Conservation (phyloP, 2,113 vertebrate species). For the Rhea americana region DNA sequence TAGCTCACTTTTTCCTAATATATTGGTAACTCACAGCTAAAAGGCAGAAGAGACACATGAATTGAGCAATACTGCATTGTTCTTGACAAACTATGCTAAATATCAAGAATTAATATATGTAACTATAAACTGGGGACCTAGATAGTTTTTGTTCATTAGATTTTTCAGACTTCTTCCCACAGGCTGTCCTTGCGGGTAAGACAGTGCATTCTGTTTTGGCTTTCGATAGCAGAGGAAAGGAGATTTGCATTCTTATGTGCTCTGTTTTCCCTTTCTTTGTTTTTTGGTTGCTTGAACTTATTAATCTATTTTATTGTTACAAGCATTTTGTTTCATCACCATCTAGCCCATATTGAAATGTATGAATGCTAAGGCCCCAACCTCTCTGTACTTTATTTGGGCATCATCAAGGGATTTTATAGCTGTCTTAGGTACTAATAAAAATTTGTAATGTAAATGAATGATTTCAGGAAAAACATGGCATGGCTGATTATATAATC, state of each 20-base stretch:
- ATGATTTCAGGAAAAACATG: background rate
- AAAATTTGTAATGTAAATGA: background rate
- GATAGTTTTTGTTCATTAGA: background rate
- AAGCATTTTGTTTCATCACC: background rate
- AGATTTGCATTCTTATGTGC: background rate
- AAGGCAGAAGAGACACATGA: background rate
- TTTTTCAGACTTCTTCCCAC: background rate
- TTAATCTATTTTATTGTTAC: background rate
- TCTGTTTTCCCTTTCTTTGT: background rate
- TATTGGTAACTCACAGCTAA: conserved; percentile 13
- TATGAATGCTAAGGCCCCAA: background rate
- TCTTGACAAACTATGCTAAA: conserved; percentile 10
- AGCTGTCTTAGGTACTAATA: background rate
- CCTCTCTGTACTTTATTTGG: background rate
- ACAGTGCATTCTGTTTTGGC: background rate
- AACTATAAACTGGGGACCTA: background rate
- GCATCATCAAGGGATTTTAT: background rate
- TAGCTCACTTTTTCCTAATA: background rate
- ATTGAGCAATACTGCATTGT: background rate
- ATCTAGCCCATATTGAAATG: background rate
- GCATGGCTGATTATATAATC: background rate
- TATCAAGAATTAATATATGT: background rate
- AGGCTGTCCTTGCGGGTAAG: background rate
- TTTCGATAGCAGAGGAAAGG: accelerated
- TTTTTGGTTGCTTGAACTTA: background rate